Evolutionary conservation across 2,113 vertebrate genomes (phyloP).

Genomic region (Microcebus jonahi): DNA sequence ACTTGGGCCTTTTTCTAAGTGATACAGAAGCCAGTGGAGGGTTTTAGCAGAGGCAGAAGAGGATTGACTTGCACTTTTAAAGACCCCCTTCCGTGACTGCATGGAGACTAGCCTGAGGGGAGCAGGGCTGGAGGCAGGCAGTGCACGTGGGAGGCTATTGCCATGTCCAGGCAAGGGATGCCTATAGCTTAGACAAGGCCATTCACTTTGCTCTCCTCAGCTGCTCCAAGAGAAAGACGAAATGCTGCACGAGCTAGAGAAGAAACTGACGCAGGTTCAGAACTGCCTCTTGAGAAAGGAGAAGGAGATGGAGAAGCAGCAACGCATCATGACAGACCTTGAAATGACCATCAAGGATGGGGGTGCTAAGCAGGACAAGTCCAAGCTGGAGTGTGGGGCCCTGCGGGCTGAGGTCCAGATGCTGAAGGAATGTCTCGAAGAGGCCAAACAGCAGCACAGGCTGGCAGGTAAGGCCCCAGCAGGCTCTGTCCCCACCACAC

Average conservation of each 20-base stretch:
- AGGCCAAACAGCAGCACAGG: constrained; percentile 71
- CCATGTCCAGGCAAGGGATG: background rate
- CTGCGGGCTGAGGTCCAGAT: constrained; percentile 75
- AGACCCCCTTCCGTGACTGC: too few species aligned
- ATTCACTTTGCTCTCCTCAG: constrained; percentile 64
- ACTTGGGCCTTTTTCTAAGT: background rate
- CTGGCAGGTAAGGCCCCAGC: constrained; percentile 78
- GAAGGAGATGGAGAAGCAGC: constrained; percentile 78
- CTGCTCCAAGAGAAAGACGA: constrained; percentile 81
- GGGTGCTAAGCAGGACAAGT: constrained; percentile 63
- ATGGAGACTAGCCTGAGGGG: background rate
- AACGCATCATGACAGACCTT: constrained; percentile 45
- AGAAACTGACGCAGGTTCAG: constrained; percentile 79
- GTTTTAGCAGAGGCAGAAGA: background rate
- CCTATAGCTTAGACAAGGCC: accelerated
- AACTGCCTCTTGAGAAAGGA: constrained; percentile 73
- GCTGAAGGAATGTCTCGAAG: constrained; percentile 74
- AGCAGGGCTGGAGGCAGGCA: background rate
- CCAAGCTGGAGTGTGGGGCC: constrained; percentile 62
- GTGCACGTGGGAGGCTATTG: background rate
- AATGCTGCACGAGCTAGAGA: constrained; percentile 79
- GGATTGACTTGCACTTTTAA: background rate
- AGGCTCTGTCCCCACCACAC: background rate
- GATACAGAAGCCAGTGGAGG: background rate
- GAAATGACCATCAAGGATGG: constrained; percentile 71